Evolutionary conservation across 2,113 vertebrate species (phyloP).

Genomic region (Polypterus bichir): DNA sequence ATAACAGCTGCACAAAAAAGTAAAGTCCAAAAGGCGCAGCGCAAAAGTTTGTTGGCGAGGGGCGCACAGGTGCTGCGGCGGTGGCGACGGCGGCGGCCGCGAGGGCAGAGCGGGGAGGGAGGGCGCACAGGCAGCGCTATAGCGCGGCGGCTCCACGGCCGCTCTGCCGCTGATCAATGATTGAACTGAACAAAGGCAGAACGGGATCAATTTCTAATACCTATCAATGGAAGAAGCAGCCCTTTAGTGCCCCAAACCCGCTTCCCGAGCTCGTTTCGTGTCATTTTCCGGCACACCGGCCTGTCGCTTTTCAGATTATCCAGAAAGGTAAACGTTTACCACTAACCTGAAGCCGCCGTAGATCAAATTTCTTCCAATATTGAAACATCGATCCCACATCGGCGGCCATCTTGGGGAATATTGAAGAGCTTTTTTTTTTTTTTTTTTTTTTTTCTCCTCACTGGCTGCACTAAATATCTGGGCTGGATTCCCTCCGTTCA

Average conservation of each 20-base stretch:
- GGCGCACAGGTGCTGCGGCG: constrained; percentile 15
- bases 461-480: constrained; percentile 80
- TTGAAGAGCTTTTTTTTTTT: constrained; percentile 61
- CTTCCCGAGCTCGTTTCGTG: constrained; percentile 18
- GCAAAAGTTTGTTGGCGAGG: constrained; percentile 44
- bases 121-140: constrained; percentile 30
- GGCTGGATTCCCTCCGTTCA: constrained; percentile 72
- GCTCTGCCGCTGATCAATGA: constrained; percentile 72
- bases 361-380: constrained; percentile 92
- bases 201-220: constrained; percentile 84
- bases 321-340: constrained; percentile 41
- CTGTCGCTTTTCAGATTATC: constrained; percentile 22
- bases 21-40: constrained; percentile 39
- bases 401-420: constrained; percentile 96
- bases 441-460: constrained; percentile 39
- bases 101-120: constrained; percentile 25
- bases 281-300: constrained; percentile 6
- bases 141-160: constrained; percentile 55
- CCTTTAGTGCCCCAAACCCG: constrained; percentile 20
- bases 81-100: constrained; percentile 37
- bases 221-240: constrained; percentile 64
- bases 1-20: constrained; percentile 33
- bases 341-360: constrained; percentile 90
- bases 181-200: constrained; percentile 89
- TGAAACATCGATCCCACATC: constrained; percentile 94